Conservation (phyloP, 2,113 vertebrate species). For the Pitta sordida region DNA sequence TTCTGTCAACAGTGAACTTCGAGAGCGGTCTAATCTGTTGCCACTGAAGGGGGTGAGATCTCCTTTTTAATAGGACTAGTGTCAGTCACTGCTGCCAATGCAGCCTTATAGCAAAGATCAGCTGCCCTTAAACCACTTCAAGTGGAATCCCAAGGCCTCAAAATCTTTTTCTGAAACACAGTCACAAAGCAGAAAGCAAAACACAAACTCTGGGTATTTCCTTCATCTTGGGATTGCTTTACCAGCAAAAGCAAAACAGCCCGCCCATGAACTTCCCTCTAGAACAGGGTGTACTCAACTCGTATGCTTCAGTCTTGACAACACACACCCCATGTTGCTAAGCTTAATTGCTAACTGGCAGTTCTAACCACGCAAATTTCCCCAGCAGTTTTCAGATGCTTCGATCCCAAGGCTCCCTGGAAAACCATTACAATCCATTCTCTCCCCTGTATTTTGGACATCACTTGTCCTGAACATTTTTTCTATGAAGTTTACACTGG, state of each 20-base stretch:
- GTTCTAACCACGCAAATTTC: neutral
- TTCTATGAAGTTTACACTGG: neutral
- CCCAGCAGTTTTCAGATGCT: conserved; percentile 20
- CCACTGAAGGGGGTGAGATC: neutral
- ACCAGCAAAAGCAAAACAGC: neutral
- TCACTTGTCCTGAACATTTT: neutral
- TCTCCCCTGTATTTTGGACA: neutral
- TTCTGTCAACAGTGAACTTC: neutral
- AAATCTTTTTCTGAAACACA: neutral
- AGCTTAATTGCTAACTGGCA: conserved; percentile 34
- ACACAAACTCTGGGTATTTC: neutral
- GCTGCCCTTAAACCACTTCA: neutral
- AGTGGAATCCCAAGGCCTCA: neutral
- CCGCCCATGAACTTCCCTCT: neutral
- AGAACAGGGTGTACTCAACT: conserved; percentile 37
- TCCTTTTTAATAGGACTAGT: accelerated
- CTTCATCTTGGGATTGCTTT: neutral
- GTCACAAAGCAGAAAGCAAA: neutral
- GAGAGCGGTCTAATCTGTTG: neutral
- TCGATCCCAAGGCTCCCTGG: accelerated
- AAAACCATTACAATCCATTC: neutral
- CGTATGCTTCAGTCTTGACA: neutral
- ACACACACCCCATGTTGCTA: conserved; percentile 18
- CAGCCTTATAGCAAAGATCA: neutral
- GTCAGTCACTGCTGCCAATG: accelerated